Base-by-base conservation (phyloP, 2,113 vertebrate species). In the Cheirogaleus medius region DNA sequence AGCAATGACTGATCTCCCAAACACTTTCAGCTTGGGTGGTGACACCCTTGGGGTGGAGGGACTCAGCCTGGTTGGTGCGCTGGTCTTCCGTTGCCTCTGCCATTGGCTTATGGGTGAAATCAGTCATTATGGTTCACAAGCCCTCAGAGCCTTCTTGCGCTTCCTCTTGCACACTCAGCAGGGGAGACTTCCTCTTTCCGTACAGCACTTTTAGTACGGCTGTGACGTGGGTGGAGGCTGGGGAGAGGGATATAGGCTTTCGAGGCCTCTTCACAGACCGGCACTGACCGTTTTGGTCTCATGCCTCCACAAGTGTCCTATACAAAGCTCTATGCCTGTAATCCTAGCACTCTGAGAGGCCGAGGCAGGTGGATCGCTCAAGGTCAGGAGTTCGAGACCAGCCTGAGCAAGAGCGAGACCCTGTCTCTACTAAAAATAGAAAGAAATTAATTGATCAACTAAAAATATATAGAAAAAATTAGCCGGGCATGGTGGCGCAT, bases 171-270 rank as follows among this genome's bases (percentile, higher is more conserved):
- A 94, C 76, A 60, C 52, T 96, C 96, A 94, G 95, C 97, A 77
- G 86, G 34, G 64, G 58, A 83, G 73, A 98, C 97, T 98, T 98
- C 98, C 98, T 97, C 97, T 96, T 98, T 97, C 82, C 27, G 6
- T 85, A 49, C 56, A 68, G 91, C 77, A 77, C 60, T 96, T 86
- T 85, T 78, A 63, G 90, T 89, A 39, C 84, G 23, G 76, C 68
- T 68, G 32, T 77, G 77, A 91, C 84, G 68, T 68, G 52, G 66
- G 76, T n/a, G 81, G 58, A 89, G 81, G 29, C 17, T 8, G 52
- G 54, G 27, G 44, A 78, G 37, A 82, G 34, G 20, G 58, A 66
- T 27, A 60, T 27, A 58, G 52, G n/a, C 13, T 74, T 87, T 94
- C 64, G 64, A 88, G 66, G n/a, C 77, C 77, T 95, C 74, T 94